Base-by-base conservation (phyloP, 2,797 vertebrate species). In the Glyptemys insculpta region DNA sequence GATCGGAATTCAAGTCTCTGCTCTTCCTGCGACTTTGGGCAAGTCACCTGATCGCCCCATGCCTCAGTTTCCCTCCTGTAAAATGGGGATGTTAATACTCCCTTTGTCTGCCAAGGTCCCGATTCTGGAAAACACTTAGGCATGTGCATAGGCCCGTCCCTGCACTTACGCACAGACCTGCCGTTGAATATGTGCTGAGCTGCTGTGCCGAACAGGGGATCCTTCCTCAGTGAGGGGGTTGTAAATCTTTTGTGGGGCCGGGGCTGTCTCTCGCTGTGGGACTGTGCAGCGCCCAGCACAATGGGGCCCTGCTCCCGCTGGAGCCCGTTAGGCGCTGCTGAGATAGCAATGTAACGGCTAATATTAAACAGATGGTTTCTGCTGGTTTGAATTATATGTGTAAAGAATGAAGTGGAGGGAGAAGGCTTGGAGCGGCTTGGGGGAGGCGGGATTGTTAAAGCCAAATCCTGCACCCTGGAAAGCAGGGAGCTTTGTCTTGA, bases 121-220 rank as follows among this genome's bases (percentile, higher is more conserved):
- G 19, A 16, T 59, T 50, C 7, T 15, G 72, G 68, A 74, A 74
- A 44, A 44, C 16, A 65, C 34, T 37, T 3, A 21, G 16, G 5
- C 12, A 15, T 1, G 0, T 44, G 34, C 23, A 31, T 5, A 0
- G 0, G 47, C 19, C 62, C 8, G 4, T 19, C 34, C 65, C 65
- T 41, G 68, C 37, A 25, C 11, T 37, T 65, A 9, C 2, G 8
- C 62, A 15, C 18, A 8, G 16, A 37, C 19, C 54, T 76, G 37
- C 29, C 8, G 25, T 15, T 50, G 49, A 52, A 8, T 3, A 27
- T 37, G 34, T 27, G 16, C 15, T 25, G 8, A 37, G 10, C 68
- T 12, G 74, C 34, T 62, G 3, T 23, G 41, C 47, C 59, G 23
- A 34, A 25, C 18, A 11, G 0, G 0, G 1, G 37, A 5, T 5